Conservation (phyloP, 1,140 invertebrate genomes). For the Drosophila orena region DNA sequence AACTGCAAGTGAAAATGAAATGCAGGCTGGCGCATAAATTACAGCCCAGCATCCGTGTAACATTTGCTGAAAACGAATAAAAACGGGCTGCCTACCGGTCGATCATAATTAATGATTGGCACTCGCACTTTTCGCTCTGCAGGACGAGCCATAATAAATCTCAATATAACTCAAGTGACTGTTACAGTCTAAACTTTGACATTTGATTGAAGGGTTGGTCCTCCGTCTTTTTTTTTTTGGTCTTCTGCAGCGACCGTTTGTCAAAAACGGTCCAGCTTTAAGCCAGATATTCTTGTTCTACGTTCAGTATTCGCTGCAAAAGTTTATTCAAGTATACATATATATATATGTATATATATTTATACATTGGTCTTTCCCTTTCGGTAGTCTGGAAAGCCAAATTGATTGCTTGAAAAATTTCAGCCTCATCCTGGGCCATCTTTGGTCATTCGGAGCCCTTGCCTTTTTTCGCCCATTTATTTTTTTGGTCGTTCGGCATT, state of each 20-base stretch:
- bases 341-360: conserved; percentile 25
- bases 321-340: background rate
- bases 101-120: conserved; percentile 77
- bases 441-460: conserved; percentile 36
- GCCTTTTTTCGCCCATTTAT: conserved; percentile 45
- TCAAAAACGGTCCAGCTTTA: conserved; percentile 52
- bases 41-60: conserved; percentile 12
- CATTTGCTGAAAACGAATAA: conserved; percentile 60
- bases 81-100: conserved; percentile 24
- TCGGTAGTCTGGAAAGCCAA: conserved; percentile 43
- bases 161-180: conserved; percentile 80
- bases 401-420: conserved; percentile 76
- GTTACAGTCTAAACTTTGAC: conserved; percentile 72
- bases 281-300: conserved; percentile 28
- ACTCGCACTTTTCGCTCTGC: conserved; percentile 5
- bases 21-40: conserved; percentile 68
- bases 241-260: conserved; percentile 62
- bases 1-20: conserved; percentile 74
- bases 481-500: conserved; percentile 64
- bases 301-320: conserved; percentile 1
- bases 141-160: conserved; percentile 58
- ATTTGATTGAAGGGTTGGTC: conserved; percentile 75
- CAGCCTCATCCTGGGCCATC: conserved; percentile 46
- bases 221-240: background rate
- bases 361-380: conserved; percentile 30